phyloP scores from a whole-genome alignment of 2,797 vertebrate species.

The Novumbra hubbsi region DNA sequence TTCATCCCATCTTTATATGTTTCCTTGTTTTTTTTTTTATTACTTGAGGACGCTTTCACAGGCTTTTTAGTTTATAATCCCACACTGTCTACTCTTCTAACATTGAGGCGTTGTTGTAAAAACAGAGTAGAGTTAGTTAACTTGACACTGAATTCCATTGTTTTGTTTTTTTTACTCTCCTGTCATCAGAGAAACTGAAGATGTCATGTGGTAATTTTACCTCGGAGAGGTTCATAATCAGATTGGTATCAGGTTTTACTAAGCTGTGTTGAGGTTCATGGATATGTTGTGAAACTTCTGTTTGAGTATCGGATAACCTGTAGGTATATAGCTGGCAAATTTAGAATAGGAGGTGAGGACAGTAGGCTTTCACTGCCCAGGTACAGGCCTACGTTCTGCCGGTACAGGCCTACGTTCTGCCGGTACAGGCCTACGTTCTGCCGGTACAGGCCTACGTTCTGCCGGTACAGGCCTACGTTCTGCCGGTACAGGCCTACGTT shows the following conservation, averaged over 20 bases:
- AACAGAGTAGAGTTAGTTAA: conserved; percentile 13
- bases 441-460: background rate
- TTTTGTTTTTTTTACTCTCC: background rate
- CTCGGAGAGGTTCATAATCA: conserved; percentile 2
- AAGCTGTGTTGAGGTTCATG: background rate
- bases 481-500: background rate
- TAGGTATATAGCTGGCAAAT: background rate
- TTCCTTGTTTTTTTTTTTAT: background rate
- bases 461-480: background rate
- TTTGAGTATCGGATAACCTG: background rate
- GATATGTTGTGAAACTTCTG: background rate
- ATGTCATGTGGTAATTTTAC: conserved; percentile 11
- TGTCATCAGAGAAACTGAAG: background rate
- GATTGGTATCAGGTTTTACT: background rate
- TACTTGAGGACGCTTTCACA: background rate
- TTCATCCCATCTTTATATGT: background rate
- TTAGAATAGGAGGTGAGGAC: background rate
- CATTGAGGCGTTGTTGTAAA: conserved; percentile 15
- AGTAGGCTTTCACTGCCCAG: background rate
- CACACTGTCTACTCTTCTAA: background rate
- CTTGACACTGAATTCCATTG: conserved; percentile 14
- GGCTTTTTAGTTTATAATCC: background rate
- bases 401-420: background rate
- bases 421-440: background rate
- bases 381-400: background rate